Conservation (phyloP, 1,140 invertebrate genomes). For the Pachypeltis micranthus region DNA sequence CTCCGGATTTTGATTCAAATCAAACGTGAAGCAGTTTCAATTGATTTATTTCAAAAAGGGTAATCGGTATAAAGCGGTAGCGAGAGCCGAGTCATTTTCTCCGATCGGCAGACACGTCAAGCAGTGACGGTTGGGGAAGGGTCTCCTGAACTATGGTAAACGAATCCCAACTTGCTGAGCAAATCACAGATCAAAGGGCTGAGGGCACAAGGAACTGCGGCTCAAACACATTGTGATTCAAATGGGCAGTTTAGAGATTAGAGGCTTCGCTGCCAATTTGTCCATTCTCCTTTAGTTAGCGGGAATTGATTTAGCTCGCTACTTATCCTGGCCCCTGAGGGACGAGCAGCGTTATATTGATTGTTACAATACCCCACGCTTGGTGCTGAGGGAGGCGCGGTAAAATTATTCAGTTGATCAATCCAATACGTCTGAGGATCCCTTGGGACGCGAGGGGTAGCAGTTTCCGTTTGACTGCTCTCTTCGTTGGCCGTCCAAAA, state of each 20-base stretch:
- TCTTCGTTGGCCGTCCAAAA: too few relatives aligned
- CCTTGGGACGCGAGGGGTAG: neutral
- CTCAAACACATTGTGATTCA: conserved; percentile 7
- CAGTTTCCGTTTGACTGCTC: too few relatives aligned
- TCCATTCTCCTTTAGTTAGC: conserved; percentile 8
- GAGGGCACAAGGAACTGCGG: neutral
- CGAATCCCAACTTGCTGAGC: neutral
- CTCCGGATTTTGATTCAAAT: too few relatives aligned
- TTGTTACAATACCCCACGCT: conserved; percentile 5
- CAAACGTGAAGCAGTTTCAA: too few relatives aligned
- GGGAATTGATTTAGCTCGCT: conserved; percentile 3
- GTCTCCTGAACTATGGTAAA: too few relatives aligned
- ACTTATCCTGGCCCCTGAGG: neutral
- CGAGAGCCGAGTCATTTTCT: too few relatives aligned
- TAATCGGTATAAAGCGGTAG: too few relatives aligned
- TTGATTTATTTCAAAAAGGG: too few relatives aligned
- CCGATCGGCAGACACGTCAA: too few relatives aligned
- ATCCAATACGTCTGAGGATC: conserved; percentile 13
- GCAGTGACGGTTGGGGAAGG: too few relatives aligned
- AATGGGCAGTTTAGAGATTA: conserved; percentile 9
- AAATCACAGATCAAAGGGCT: neutral
- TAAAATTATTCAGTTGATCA: conserved; percentile 17
- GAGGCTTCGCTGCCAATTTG: conserved; percentile 2
- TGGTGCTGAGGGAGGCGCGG: neutral
- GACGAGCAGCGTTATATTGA: neutral